Percentiles rank a stretch among this genome's conserved stretches.
Evolutionary conservation across 53 echinoderm and acorn worm species (phyloP).

Genomic region (Arbacia lixula): DNA sequence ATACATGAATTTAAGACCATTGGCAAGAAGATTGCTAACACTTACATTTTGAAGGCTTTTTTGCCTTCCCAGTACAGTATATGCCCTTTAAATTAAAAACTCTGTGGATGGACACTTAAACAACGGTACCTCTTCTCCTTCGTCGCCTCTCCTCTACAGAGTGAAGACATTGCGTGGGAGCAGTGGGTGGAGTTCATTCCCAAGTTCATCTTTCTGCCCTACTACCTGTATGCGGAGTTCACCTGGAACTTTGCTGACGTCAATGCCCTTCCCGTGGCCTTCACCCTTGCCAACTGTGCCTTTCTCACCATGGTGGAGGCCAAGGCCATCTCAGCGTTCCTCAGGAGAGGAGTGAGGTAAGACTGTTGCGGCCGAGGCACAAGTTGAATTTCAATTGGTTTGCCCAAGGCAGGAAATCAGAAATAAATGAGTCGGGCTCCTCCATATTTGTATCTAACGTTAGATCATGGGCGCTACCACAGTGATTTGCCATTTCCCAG

Average conservation of each 20-base stretch:
- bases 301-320: conserved; percentile 94
- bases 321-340: conserved; percentile 69
- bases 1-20: no score
- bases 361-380: no score
- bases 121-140: neutral
- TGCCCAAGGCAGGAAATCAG: no score
- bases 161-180: conserved; percentile 72
- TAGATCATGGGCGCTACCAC: no score
- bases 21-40: no score
- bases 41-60: no score
- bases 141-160: conserved; percentile 39
- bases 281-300: conserved; percentile 84
- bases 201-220: conserved; percentile 89
- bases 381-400: no score
- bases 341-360: conserved; percentile 78
- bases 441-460: no score
- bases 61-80: no score
- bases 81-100: no score
- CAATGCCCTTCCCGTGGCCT: conserved; percentile 73
- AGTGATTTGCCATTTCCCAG: no score
- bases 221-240: conserved; percentile 90
- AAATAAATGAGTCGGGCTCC: no score
- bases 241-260: conserved; percentile 85
- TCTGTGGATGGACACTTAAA: conserved; percentile 64
- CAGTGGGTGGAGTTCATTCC: conserved; percentile 94